These are phyloP conservation scores for Labeo calbasu DNA, from an alignment of 2,797 vertebrate genomes.

Conservation along the genomic window DNA sequence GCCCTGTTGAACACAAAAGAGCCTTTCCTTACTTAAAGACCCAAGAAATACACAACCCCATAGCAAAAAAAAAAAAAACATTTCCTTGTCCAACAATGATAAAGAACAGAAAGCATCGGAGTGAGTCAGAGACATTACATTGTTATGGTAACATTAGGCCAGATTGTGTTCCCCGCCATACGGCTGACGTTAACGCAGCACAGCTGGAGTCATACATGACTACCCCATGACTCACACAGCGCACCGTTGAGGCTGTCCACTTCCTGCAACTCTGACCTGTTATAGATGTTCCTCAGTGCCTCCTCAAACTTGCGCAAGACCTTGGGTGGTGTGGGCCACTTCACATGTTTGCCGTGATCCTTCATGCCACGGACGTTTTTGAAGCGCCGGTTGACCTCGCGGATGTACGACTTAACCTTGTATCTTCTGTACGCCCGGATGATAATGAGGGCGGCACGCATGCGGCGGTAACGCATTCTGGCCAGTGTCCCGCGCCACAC, in stretches of 20 bases:
- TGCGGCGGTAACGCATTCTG: conserved; percentile 87
- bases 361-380: conserved; percentile 82
- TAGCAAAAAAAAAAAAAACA: not conserved
- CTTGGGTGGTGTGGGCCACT: conserved; percentile 92
- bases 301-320: conserved; percentile 90
- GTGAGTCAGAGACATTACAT: conserved; percentile 41
- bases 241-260: not conserved
- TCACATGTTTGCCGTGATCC: conserved; percentile 85
- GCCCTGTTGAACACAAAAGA: conserved; percentile 22
- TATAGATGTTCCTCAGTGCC: conserved; percentile 84
- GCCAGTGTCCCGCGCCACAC: conserved; percentile 94
- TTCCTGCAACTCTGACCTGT: conserved; percentile 76
- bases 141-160: not conserved
- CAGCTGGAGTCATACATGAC: conserved; percentile 19
- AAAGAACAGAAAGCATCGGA: not conserved
- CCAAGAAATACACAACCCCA: conserved; percentile 12
- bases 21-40: conserved; percentile 8
- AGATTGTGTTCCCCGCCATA: conserved; percentile 6
- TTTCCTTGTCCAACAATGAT: conserved; percentile 31
- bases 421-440: conserved; percentile 87
- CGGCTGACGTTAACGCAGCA: conserved; percentile 7
- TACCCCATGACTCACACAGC: conserved; percentile 16
- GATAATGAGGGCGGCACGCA: conserved; percentile 85
- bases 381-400: conserved; percentile 86
- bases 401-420: conserved; percentile 92